Base-by-base conservation (phyloP, 1,140 invertebrate genomes). In the Papilio polytes region DNA sequence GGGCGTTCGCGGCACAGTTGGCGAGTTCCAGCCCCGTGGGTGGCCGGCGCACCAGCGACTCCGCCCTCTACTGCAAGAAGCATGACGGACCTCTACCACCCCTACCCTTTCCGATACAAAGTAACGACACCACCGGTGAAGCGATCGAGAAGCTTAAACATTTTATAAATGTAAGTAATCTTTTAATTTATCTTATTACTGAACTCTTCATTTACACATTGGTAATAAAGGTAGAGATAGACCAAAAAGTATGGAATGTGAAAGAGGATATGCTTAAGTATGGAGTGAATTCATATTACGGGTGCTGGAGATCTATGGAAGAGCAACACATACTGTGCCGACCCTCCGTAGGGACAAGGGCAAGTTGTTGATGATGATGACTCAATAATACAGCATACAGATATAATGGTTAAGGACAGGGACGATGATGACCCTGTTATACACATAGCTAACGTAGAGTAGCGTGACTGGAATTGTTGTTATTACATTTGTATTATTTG, bases 61-160 rank as follows among this genome's bases (percentile, higher is more conserved):
- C 78, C 22, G 46, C 59, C 12, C 18, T 63, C 59, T 46, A 79
- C 36, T 22, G 56, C 77, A 78, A 78, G 59, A 78, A 78, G 31
- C 56, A 31, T 18, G 26, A 51, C 74, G 20, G 13, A 48, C 12
- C 76, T 36, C 51, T 36, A 10, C 56, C 36, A 1, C n/a, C 36
- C 2, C 36, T 59, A 12, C 85, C 84, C n/a, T 79, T 90, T 80
- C 81, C 89, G 86, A 66, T 83, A 59, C 81, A 87, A 72, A 83
- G 88, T 74, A 89, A 86, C 82, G 88, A 91, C 36, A 87, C 86
- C 66, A 88, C 87, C 44, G 86, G 82, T 48, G 87, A 89, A 31
- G 88, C 88, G 12, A 87, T 94, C 51, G 89, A 92, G 78, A 91
- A 92, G 83, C 89, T 93, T 66, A 80, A 87, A 85, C 80, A 84